phyloP scores from a whole-genome alignment of 2,113 vertebrate genomes.

The Psilopogon haemacephalus region DNA sequence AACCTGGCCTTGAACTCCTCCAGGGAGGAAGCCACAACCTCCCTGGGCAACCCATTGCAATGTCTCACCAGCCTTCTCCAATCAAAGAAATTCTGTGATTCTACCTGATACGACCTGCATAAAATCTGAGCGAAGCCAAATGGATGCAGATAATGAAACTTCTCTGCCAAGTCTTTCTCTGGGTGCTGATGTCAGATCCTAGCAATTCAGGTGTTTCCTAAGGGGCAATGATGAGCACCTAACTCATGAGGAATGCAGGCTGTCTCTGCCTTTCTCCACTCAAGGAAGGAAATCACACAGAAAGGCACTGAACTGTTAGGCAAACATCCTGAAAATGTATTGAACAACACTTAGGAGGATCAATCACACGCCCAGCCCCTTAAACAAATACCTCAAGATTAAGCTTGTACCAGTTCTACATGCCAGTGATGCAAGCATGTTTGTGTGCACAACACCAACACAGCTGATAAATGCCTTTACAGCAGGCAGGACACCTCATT shows the following conservation, averaged over 20 bases:
- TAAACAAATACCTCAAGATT: constrained; percentile 12
- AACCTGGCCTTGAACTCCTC: too few species aligned
- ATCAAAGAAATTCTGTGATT: too few species aligned
- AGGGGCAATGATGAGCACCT: background rate
- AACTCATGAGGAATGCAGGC: background rate
- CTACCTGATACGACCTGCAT: background rate
- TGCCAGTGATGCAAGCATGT: background rate
- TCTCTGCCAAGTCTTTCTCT: background rate
- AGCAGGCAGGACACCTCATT: background rate
- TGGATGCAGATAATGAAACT: background rate
- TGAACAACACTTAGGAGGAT: background rate
- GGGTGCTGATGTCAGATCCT: background rate
- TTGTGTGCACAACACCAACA: background rate
- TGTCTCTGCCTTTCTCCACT: background rate
- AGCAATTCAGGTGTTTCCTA: background rate
- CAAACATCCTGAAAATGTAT: background rate
- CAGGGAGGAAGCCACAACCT: background rate
- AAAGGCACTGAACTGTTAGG: background rate
- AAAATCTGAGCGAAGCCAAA: background rate
- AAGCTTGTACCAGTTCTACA: background rate
- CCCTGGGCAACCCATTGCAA: too few species aligned
- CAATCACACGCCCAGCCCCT: background rate
- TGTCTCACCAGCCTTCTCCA: too few species aligned
- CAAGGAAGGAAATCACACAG: background rate
- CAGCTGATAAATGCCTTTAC: background rate